Percentiles rank a stretch among this genome's conserved stretches.
Evolutionary conservation across 1,140 invertebrate genomes (phyloP).

Genomic region (Polyergus mexicanus): DNA sequence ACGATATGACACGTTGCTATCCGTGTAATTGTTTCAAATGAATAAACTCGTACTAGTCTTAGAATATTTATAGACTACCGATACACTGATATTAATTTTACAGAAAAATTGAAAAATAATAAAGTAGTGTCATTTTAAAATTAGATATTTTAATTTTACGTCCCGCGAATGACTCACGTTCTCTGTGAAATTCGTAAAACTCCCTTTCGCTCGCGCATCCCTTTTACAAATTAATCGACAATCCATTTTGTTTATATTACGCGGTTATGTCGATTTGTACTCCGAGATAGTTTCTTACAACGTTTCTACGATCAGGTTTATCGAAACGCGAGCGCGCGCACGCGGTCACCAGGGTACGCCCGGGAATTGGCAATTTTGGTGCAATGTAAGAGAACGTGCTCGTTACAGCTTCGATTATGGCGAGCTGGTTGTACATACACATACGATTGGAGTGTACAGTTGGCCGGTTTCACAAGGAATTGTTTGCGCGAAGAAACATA

Average conservation of each 20-base stretch:
- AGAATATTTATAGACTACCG: too few relatives aligned
- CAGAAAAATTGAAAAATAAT: too few relatives aligned
- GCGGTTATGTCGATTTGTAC: slow-evolving; percentile 52
- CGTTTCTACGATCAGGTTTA: slow-evolving; percentile 32
- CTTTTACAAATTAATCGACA: slow-evolving; percentile 48
- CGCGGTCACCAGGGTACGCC: slow-evolving; percentile 29
- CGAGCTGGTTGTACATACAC: neutral
- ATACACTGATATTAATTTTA: too few relatives aligned
- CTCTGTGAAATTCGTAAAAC: neutral
- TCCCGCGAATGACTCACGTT: slow-evolving; percentile 8
- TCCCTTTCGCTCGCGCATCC: neutral
- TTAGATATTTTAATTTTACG: too few relatives aligned
- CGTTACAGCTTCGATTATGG: slow-evolving; percentile 51
- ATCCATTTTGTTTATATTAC: slow-evolving; percentile 42
- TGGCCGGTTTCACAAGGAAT: neutral
- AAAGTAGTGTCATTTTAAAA: too few relatives aligned
- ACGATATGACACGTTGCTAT: too few relatives aligned
- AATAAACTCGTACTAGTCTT: too few relatives aligned
- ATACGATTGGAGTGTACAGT: neutral
- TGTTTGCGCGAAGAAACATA: slow-evolving; percentile 28
- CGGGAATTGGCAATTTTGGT: slow-evolving; percentile 41
- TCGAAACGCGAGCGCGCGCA: slow-evolving; percentile 29
- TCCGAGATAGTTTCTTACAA: slow-evolving; percentile 14
- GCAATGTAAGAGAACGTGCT: slow-evolving; percentile 45
- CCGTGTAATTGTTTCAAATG: too few relatives aligned